These are phyloP conservation scores for Xiphophorus birchmanni DNA, from an alignment of 2,797 vertebrate genomes.

Conservation along the genomic window DNA sequence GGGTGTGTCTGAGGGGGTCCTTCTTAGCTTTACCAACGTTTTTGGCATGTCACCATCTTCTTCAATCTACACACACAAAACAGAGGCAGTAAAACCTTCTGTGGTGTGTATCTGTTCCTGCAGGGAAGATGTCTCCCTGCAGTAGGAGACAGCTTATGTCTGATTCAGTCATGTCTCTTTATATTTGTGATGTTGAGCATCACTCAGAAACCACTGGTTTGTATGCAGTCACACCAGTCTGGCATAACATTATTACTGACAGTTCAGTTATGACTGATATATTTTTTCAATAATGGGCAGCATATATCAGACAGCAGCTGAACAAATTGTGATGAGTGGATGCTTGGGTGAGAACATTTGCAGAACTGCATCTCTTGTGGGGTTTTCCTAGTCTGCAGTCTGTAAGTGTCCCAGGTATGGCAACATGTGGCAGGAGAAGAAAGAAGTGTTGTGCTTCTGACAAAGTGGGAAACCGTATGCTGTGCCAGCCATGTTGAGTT, in stretches of 20 bases:
- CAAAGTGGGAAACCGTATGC: neutral
- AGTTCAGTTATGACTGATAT: neutral
- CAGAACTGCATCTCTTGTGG: neutral
- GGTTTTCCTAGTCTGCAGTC: neutral
- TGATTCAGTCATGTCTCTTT: neutral
- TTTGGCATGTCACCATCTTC: constrained; percentile 91
- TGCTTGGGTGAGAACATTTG: neutral
- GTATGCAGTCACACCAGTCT: neutral
- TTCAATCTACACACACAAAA: constrained; percentile 78
- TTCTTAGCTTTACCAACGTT: constrained; percentile 87
- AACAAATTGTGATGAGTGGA: neutral
- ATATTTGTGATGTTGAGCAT: neutral
- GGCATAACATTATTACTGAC: neutral
- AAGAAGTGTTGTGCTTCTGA: neutral
- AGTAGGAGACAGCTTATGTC: neutral
- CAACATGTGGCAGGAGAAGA: neutral
- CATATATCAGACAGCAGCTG: neutral
- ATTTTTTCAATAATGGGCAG: neutral
- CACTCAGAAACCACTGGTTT: neutral
- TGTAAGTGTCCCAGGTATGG: neutral
- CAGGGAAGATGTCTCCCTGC: neutral
- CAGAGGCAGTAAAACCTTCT: neutral
- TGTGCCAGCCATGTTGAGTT: neutral
- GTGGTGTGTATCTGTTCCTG: neutral
- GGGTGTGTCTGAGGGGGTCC: constrained; percentile 87